Evolutionary conservation across 2,113 vertebrate genomes (phyloP), one percentile per base, ranked within the genome.

Genomic region (Dipodomys ordii): DNA sequence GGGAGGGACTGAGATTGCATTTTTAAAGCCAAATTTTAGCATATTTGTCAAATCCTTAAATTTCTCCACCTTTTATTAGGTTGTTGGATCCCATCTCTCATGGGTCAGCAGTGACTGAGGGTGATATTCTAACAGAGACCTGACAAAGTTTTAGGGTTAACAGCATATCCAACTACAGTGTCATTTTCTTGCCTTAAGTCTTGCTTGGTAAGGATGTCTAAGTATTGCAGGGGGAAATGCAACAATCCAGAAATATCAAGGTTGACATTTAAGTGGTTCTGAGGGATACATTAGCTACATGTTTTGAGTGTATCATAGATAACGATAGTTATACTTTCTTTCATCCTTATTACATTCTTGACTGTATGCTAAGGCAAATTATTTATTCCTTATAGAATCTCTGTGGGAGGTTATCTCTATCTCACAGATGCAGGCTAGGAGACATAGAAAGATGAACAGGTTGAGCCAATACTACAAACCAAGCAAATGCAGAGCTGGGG

Each of bases 331-430:
- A 20, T 20, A 79, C n/a, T 81, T 67, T 71, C 23, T 30, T 92
- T 84, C 67, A 53, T 72, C 53, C 22, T 90, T 87, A 92, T 65
- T 90, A 84, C 76, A 27, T 81, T 90, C 12, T 81, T 78, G 62
- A 81, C 16, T 74, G 28, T 67, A 2, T 89, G 16, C 81, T 88
- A 72, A 62, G 27, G 62, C 30, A 92, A 83, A 19, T 64, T 23
- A 35, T 78, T 39, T 80, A 88, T 91, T 82, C 71, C 23, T 91
- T 64, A 92, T 39, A 87, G 92, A 92, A 74, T 71, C 57, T 74
- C 71, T 28, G 10, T 39, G 12, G 2, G 7, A n/a, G 49, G 4
- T 49, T 57, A 35, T 64, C 62, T 69, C 57, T 13, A 18, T 32
- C 20, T 93, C 30, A 77, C 77, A 87, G 18, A 53, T 25, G 19